Evolutionary conservation across 2,888 invertebrate genomes (phyloP), one percentile per base, ranked within the genome.

Genomic region (Drosophila percnosoma): DNA sequence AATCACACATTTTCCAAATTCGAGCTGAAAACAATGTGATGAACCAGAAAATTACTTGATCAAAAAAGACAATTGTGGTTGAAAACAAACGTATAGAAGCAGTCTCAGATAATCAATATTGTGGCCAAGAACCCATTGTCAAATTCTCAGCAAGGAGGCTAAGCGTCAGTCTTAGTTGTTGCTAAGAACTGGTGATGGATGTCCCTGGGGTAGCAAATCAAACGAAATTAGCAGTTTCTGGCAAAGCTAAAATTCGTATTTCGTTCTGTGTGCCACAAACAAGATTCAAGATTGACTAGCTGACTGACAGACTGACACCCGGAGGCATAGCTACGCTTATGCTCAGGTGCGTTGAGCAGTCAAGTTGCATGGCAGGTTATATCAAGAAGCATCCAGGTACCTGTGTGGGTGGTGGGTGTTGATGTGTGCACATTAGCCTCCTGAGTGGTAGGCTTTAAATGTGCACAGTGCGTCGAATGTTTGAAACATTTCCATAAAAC

Each of bases 401-500:
- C 24, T 54, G 2, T n/a, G 6, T 52, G 21, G 21, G 33, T 15
- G 11, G 36, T 51, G 68, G 34, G n/a, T 11, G 13, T 31, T 13
- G 31, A 33, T 8, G 45, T 33, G 27, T 49, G 36, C 34, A 24
- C 29, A 53, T 72, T 61, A 57, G 59, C 38, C 33, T 33, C 34
- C 38, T 61, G 54, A 68, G 62, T 74, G 72, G 84, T 68, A 74
- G 82, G 86, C 88, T 78, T 81, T 75, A 81, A 83, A 68, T 78
- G 83, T 78, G 87, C 68, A 76, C 71, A 71, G 80, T 78, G 75
- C 78, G 87, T 67, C 70, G 88, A 87, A 89, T 82, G 80, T 77
- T 68, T 77, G 77, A 86, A 90, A 86, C 90, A 87, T 90, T 86
- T 88, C 83, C 89, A 87, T 86, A 90, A 90, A 86, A 90, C 89